These are phyloP conservation scores for Villa cingulata DNA, from an alignment of 2,888 invertebrate species.

Conservation along the genomic window DNA sequence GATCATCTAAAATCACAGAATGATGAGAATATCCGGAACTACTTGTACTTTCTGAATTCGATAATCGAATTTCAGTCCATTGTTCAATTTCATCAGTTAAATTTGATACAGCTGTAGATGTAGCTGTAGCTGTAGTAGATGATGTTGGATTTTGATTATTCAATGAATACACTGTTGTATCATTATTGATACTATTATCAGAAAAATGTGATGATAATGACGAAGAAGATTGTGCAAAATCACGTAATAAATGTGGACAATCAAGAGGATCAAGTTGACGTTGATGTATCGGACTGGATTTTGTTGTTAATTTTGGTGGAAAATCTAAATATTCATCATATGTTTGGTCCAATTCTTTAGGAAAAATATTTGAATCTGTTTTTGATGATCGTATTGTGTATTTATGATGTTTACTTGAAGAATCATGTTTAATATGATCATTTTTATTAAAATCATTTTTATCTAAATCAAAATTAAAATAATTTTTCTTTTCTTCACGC, in stretches of 20 bases:
- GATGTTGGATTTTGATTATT: neutral
- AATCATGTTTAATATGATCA: neutral
- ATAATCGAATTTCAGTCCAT: constrained; percentile 35
- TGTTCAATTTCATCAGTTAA: constrained; percentile 31
- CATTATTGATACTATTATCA: neutral
- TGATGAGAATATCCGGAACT: constrained; percentile 34
- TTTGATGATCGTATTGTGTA: constrained; percentile 1
- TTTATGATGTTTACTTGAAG: too few relatives aligned
- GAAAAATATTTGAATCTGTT: constrained; percentile 13
- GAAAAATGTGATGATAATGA: constrained; percentile 20
- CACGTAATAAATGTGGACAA: constrained; percentile 33
- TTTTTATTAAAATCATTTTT: constrained; percentile 2
- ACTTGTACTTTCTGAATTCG: constrained; percentile 34
- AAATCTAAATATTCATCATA: constrained; percentile 32
- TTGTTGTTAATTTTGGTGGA: constrained; percentile 28
- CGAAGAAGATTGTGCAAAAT: constrained; percentile 29
- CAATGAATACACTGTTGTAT: constrained; percentile 3
- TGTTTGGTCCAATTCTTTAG: constrained; percentile 14
- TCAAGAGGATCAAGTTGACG: constrained; percentile 28
- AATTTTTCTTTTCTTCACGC: constrained; percentile 38
- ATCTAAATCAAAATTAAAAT: constrained; percentile 4
- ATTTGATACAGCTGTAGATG: constrained; percentile 7
- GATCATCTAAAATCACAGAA: constrained; percentile 25
- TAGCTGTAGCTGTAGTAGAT: neutral
- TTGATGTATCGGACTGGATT: constrained; percentile 28